Percentiles rank a stretch among this genome's conserved stretches.
phyloP scores from a whole-genome alignment of 1,140 invertebrate genomes.

The Zaprionus ornatus region DNA sequence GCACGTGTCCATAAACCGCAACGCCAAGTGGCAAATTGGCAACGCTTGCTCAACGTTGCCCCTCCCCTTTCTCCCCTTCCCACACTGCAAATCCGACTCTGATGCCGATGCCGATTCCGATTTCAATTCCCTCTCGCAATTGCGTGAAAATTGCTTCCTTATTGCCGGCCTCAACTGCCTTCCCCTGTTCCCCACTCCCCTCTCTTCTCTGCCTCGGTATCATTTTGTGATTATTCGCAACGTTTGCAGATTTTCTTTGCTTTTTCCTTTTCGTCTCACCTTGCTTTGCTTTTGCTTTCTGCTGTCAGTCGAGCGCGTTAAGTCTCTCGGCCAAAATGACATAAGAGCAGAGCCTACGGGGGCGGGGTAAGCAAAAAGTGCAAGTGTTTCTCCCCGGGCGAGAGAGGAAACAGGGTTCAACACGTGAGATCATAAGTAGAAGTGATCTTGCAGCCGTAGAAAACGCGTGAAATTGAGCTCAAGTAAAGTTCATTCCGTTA shows the following conservation, averaged over 20 bases:
- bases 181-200: neutral
- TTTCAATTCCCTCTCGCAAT: conserved; percentile 27
- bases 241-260: conserved; percentile 42
- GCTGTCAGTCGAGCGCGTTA: conserved; percentile 58
- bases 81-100: conserved; percentile 1
- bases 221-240: conserved; percentile 47
- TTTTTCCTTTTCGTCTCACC: conserved; percentile 19
- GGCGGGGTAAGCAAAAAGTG: conserved; percentile 32
- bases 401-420: neutral
- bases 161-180: conserved; percentile 44
- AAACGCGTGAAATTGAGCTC: neutral
- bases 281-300: conserved; percentile 10
- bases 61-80: neutral
- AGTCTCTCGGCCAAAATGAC: conserved; percentile 52
- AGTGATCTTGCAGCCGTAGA: neutral
- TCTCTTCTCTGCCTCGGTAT: conserved; percentile 23
- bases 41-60: neutral
- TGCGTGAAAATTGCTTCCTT: conserved; percentile 72
- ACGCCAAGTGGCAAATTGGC: conserved; percentile 12
- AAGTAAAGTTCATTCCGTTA: neutral
- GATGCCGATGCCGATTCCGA: conserved; percentile 14
- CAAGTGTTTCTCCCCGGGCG: conserved; percentile 16
- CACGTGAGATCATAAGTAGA: neutral
- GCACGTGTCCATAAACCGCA: conserved; percentile 34
- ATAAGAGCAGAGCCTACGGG: conserved; percentile 45